Evolutionary conservation across 2,888 invertebrate species (phyloP), one percentile per base, ranked within the genome.

Genomic region (Odiellus spinosus): DNA sequence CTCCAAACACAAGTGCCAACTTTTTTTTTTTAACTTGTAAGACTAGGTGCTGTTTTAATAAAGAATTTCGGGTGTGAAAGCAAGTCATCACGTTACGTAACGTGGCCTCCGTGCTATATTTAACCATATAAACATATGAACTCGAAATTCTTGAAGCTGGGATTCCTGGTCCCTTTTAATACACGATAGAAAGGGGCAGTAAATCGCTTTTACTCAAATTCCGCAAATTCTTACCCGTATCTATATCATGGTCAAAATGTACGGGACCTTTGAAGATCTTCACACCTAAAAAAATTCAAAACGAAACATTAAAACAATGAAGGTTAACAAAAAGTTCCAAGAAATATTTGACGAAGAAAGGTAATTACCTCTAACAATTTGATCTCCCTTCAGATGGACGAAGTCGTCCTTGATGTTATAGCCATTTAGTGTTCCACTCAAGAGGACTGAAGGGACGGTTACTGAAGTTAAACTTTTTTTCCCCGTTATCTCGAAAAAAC

Each of bases 401-500:
- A 51, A 51, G 33, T 51, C 51, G 2, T 26, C 35, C 1, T 26
- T 14, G 10, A 53, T 41, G 14, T 51, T 44, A 15, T 44, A 49
- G 10, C 49, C 53, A 40, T 49, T 53, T n/a, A 53, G 43, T 21
- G 20, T 38, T 3, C 18, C 14, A 3, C 40, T 20, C 20, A 48
- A 10, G 3, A 46, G 33, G 6, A 47, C 41, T 1, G 40, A 21
- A n/a, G 47, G 36, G 1, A 44, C 47, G 21, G 34, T 21, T 1
- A 49, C 43, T 32, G 50, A 42, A n/a, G 39, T 34, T 39, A 53
- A 51, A 2, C 10, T 5, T 20, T 53, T 53, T n/a, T 41, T 35
- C 2, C 47, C 47, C 3, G 21, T 19, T n/a, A 53, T 49, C 6
- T 48, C 44, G n/a, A 51, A 14, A 5, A 19, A 17, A 14, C 36